A percentile compares a stretch with the other conserved stretches of the same genome.
phyloP scores from a whole-genome alignment of 2,113 vertebrate genomes.

The Nesoenas mayeri region DNA sequence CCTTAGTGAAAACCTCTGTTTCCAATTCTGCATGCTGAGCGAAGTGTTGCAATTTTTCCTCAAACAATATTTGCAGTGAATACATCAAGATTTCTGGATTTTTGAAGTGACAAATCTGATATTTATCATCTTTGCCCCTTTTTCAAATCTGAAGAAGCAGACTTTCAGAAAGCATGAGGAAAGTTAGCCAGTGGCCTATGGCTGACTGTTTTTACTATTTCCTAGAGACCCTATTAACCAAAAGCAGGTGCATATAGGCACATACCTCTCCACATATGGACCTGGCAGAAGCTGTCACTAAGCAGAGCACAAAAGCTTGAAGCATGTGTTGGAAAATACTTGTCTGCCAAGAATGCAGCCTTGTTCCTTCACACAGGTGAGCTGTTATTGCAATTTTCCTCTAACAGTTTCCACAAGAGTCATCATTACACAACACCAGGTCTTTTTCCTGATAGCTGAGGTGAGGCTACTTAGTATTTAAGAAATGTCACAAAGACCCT shows the following conservation, averaged over 20 bases:
- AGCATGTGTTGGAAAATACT: not conserved
- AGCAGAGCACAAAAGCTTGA: not conserved
- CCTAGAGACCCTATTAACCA: not conserved
- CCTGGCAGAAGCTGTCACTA: not conserved
- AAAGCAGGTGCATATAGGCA: too few relatives aligned
- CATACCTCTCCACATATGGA: not conserved
- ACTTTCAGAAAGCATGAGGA: not conserved
- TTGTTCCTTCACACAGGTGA: not conserved
- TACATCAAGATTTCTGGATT: not conserved
- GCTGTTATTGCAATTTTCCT: not conserved
- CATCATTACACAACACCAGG: not conserved
- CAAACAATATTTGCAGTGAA: not conserved
- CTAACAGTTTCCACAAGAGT: not conserved
- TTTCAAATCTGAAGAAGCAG: not conserved
- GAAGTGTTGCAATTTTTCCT: not conserved
- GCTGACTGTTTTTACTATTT: not conserved
- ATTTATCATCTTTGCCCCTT: not conserved
- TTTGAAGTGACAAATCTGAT: not conserved
- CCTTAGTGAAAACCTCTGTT: not conserved
- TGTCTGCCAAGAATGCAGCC: not conserved
- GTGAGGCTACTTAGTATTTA: not conserved
- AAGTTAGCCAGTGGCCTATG: not conserved
- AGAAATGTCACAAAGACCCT: not conserved
- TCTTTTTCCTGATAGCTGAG: not conserved
- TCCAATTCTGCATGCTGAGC: not conserved